Evolutionary conservation across 2,113 vertebrate genomes (phyloP), one percentile per base, ranked within the genome.

Genomic region (Nycticebus coucang): DNA sequence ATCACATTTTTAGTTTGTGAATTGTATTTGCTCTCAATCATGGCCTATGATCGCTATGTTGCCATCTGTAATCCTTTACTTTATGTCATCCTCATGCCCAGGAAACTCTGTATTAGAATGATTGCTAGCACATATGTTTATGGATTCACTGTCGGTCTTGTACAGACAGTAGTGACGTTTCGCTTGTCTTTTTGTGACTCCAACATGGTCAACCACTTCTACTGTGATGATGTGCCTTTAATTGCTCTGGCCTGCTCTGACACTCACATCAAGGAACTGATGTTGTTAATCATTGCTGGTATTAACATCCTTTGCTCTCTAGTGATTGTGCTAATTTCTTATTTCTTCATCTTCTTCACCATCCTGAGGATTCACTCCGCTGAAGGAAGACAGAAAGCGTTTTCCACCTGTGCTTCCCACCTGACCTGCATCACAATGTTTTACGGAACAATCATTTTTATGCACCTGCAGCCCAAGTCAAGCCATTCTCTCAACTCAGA

Each of bases 381-480:
- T 30, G 75, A 64, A 35, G 94, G 95, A 55, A 96, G 80, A 87
- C 26, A 35, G 5, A 97, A 96, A 92, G 74, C 89, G 0, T 95
- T 95, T 91, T 97, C 94, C 21, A 95, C 96, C 13, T 95, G 96
- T 90, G 68, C 75, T 4, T 97, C 95, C 6, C 96, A 97, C 22
- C 53, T 97, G 75, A 95, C 66, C 0, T 96, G 95, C 14, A 83
- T 97, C 79, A 78, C 87, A 2, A 93, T 98, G 66, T 96, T 96
- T 80, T 97, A 97, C 69, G 94, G 88, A 1, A 96, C 95, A 2
- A 45, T 96, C 1, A 91, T 93, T 72, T 97, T 96, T 75, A 97
- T 95, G 92, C 97, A 97, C 45, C 35, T 97, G 28, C 89, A 93
- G n/a, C 97, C 96, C 33, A 96, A 95, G 24, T 96, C 95, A 28